These are phyloP conservation scores for Vollenhovia emeryi DNA, from an alignment of 1,140 invertebrate species.

Conservation along the genomic window DNA sequence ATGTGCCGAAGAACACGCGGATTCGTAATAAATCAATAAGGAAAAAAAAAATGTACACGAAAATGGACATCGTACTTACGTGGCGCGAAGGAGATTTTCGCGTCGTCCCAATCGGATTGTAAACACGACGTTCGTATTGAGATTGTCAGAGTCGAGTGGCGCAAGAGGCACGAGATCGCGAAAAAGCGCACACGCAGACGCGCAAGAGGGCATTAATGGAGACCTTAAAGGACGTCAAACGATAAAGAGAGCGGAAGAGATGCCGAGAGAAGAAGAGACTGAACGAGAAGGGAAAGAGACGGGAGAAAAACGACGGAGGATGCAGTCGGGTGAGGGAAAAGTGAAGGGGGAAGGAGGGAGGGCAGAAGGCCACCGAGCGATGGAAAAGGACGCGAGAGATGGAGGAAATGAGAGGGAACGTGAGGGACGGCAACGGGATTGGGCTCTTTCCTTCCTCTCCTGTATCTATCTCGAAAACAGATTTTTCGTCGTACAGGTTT, in stretches of 20 bases:
- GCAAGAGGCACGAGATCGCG: neutral
- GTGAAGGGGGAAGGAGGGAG: neutral
- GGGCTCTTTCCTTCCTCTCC: neutral
- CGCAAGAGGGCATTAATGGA: conserved; percentile 36
- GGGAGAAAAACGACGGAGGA: neutral
- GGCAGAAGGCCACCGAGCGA: conserved; percentile 19
- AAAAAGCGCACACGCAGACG: conserved; percentile 4
- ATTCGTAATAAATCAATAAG: neutral
- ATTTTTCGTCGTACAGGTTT: neutral
- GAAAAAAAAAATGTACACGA: neutral
- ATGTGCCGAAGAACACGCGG: neutral
- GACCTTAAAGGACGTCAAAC: conserved; percentile 11
- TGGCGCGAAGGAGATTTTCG: neutral
- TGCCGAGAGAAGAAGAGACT: neutral
- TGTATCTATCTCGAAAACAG: neutral
- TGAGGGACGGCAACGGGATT: neutral
- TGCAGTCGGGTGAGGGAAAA: conserved; percentile 3
- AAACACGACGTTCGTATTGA: neutral
- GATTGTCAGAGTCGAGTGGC: neutral
- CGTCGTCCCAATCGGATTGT: neutral
- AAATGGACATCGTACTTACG: neutral
- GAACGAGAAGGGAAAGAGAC: conserved; percentile 26
- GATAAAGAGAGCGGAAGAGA: conserved; percentile 7
- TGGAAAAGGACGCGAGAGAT: conserved; percentile 8
- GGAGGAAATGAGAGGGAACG: conserved; percentile 6